Base-by-base conservation (phyloP, 2,888 invertebrate species). In the Neelides folsomi region DNA sequence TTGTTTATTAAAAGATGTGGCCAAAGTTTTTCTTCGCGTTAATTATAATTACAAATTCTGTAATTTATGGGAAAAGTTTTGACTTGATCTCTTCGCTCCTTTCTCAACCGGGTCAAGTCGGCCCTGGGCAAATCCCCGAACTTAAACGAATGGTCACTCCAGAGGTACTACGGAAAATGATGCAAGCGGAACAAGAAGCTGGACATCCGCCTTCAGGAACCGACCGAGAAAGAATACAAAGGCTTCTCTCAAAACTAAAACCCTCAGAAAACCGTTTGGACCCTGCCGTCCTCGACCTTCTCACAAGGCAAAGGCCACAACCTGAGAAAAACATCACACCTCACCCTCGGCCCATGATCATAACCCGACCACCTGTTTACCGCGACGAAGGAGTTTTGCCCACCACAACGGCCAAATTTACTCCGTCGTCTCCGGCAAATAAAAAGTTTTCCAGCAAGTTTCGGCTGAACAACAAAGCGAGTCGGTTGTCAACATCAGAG, bases 371-470 rank as follows among this genome's bases (percentile, higher is more conserved):
- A 7, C 27, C 27, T 3, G 27, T 27, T 3, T 27, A 27, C 27
- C 27, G 27, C 27, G 27, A 27, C 27, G 27, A 27, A 27, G 27
- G 27, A 12, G 12, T 16, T 16, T 16, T 16, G 8, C n/a, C 18
- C 12, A 16, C 48, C 4, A 12, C 37, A 6, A 18, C 12, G 16
- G 39, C 12, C 20, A 40, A 48, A 13, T 36, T 13, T 6, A n/a
- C 7, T 36, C 46, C 35, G 2, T 36, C 47, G n/a, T 40, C 36
- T 9, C 55, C 49, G 3, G 8, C 38, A 1, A 10, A 27, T 10
- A 54, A 40, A 20, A 62, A 55, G 45, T 62, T 60, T 41, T 61
- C 61, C 2, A 54, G 60, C 3, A 58, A 56, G 53, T 63, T 60
- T 47, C 51, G 59, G 39, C 49, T 55, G 49, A 42, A 12, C 18